phyloP scores from a whole-genome alignment of 2,888 invertebrate genomes.

The Drosophila emarginata region DNA sequence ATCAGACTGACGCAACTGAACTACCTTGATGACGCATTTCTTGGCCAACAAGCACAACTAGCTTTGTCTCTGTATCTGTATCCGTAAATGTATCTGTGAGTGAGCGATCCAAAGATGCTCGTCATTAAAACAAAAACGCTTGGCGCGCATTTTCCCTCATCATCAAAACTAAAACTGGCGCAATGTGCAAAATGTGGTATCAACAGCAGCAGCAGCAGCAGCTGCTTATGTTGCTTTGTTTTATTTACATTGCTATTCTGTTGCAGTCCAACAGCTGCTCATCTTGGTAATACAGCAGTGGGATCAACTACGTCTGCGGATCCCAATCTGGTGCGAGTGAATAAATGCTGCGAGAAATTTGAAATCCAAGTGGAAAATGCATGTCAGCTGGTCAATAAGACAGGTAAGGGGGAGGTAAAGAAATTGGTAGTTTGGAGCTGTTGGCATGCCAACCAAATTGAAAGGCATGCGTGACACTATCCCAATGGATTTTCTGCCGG shows the following conservation, averaged over 20 bases:
- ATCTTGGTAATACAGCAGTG: constrained; percentile 39
- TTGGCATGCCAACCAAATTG: constrained; percentile 48
- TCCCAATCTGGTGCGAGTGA: constrained; percentile 83
- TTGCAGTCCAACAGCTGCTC: constrained; percentile 14
- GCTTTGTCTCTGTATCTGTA: constrained; percentile 27
- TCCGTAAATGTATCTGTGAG: constrained; percentile 23
- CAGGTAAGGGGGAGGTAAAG: constrained; percentile 83
- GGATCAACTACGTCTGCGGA: constrained; percentile 21
- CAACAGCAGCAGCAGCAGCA: constrained; percentile 52
- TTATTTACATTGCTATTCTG: constrained; percentile 12
- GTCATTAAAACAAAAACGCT: constrained; percentile 43
- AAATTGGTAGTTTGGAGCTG: constrained; percentile 38
- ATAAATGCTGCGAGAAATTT: constrained; percentile 90
- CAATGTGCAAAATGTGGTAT: constrained; percentile 34
- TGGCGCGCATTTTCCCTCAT: constrained; percentile 62
- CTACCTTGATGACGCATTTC: constrained; percentile 68
- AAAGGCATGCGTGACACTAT: constrained; percentile 16
- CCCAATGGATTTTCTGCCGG: constrained; percentile 14
- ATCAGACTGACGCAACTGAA: constrained; percentile 31
- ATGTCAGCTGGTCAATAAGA: constrained; percentile 86
- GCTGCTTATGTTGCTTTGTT: constrained; percentile 27
- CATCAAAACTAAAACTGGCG: constrained; percentile 31
- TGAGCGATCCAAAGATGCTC: constrained; percentile 46
- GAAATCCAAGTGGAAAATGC: constrained; percentile 87
- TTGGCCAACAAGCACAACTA: constrained; percentile 39